phyloP scores from a whole-genome alignment of 2,888 invertebrate genomes.

The Agriopis marginaria region DNA sequence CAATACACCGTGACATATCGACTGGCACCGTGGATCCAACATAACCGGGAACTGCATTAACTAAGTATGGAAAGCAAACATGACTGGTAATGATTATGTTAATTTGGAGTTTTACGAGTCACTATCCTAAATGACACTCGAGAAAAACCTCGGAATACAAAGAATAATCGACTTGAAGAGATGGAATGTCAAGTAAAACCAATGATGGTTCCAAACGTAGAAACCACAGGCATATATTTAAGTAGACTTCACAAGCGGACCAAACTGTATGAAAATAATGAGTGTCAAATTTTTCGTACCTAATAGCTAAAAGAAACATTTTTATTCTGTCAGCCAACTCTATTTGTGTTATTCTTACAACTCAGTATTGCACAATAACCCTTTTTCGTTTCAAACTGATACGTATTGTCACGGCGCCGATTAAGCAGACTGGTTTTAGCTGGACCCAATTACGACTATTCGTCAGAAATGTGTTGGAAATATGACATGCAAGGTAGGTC shows the following conservation, averaged over 20 bases:
- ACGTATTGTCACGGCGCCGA: too few species aligned
- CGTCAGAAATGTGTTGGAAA: too few species aligned
- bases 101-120: constrained; percentile 53
- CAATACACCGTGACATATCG: constrained; percentile 59
- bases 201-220: neutral
- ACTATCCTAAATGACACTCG: constrained; percentile 50
- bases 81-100: constrained; percentile 55
- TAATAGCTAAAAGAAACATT: too few species aligned
- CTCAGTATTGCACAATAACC: too few species aligned
- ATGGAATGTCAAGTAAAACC: neutral
- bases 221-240: neutral
- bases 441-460: too few species aligned
- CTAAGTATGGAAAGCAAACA: constrained; percentile 60
- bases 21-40: constrained; percentile 57
- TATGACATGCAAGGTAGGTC: too few species aligned
- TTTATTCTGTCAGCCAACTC: too few species aligned
- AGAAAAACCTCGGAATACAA: constrained; percentile 36
- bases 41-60: constrained; percentile 52
- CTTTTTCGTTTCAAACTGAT: too few species aligned
- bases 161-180: constrained; percentile 7
- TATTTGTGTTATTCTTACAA: too few species aligned
- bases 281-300: too few species aligned
- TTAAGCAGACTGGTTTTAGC: too few species aligned
- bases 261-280: too few species aligned
- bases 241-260: neutral